Base-by-base conservation (phyloP, 2,797 vertebrate species). In the Serranus cabrilla region DNA sequence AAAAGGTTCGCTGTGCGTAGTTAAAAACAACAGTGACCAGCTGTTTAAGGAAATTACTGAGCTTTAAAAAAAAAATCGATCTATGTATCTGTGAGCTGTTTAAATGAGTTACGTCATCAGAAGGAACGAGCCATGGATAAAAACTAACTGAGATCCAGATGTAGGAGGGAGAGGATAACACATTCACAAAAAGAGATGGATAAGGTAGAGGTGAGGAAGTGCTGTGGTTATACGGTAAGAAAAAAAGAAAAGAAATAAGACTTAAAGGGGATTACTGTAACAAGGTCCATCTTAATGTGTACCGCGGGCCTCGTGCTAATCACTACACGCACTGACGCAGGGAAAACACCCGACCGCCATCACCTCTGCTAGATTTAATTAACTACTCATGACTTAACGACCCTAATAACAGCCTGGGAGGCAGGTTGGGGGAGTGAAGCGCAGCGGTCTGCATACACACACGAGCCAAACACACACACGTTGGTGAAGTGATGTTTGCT, bases 321-420 rank as follows among this genome's bases (percentile, higher is more conserved):
- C 75, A 59, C 46, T 50, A 76, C 76, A 86, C 46, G 71, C 51
- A 54, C 52, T 17, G 20, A 56, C 10, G 37, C 71, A 72, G 49
- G 69, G 49, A 77, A 75, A 83, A 82, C 80, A 82, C 5, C 64
- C 74, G 51, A 37, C 66, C 51, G 51, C 71, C 77, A 83, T 82
- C 87, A 85, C 83, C 82, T 84, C 82, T 59, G 76, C 69, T 66
- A 66, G 66, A 83, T 82, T 81, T 86, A 88, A 85, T 88, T 83
- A 88, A 88, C 79, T 78, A 63, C 81, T 86, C 75, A 77, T 21
- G 74, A 83, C 81, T 90, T 83, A 82, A 89, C 31, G 55, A 76
- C 81, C 83, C 86, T 68, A 68, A 76, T 78, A 83, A 75, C 77
- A 80, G 82, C 74, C 78, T 60, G 65, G 51, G 76, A 74, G 81